A percentile compares a stretch with the other conserved stretches of the same genome.
Conservation (phyloP, 2,888 invertebrate genomes). For the Pteria penguin region DNA sequence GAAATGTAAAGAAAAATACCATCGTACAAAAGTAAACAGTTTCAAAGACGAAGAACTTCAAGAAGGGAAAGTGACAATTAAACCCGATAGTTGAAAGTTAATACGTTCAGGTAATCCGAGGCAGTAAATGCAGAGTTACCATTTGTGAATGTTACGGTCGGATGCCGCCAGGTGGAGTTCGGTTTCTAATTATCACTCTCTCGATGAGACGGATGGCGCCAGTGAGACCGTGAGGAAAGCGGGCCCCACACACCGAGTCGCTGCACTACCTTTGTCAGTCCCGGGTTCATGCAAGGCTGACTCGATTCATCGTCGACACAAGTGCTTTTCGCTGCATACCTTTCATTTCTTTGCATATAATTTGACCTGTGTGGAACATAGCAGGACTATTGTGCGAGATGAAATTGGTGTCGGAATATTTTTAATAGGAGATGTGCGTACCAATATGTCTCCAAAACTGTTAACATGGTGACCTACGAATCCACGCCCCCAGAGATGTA, state of each 20-base stretch:
- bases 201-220: conserved; percentile 46
- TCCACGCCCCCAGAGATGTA: neutral
- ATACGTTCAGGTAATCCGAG: conserved; percentile 33
- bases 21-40: conserved; percentile 1
- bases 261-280: conserved; percentile 39
- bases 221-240: conserved; percentile 34
- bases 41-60: neutral
- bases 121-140: conserved; percentile 22
- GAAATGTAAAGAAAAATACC: conserved; percentile 6
- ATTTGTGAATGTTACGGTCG: conserved; percentile 42
- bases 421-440: neutral
- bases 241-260: conserved; percentile 33
- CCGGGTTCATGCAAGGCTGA: conserved; percentile 41
- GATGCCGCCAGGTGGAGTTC: conserved; percentile 37
- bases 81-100: conserved; percentile 10
- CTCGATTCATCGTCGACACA: conserved; percentile 19
- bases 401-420: neutral
- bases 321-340: neutral
- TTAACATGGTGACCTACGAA: neutral
- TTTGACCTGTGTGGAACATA: neutral
- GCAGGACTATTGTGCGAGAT: conserved; percentile 1
- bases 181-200: conserved; percentile 46
- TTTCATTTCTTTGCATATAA: conserved; percentile 2
- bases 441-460: neutral
- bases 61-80: conserved; percentile 27